A percentile compares a stretch with the other conserved stretches of the same genome.
Conservation (phyloP, 2,113 vertebrate genomes). For the Cnemophilus loriae region DNA sequence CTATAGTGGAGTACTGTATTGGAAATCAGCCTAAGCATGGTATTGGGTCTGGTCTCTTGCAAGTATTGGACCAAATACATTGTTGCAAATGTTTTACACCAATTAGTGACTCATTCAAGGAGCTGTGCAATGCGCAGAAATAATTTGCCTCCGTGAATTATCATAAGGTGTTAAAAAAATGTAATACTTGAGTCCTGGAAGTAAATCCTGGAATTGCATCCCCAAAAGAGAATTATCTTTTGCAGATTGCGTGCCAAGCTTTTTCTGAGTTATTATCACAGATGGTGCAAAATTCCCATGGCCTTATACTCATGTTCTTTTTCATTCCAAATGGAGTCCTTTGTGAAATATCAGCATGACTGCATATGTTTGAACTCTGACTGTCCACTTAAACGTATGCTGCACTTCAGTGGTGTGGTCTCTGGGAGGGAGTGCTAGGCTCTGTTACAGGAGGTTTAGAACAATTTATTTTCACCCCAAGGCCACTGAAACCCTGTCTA, state of each 20-base stretch:
- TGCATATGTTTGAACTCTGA: slow-evolving; percentile 57
- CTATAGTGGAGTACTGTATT: not conserved
- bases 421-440: not conserved
- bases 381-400: slow-evolving; percentile 51
- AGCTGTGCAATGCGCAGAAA: not conserved
- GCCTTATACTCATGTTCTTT: slow-evolving; percentile 30
- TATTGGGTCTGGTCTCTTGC: not conserved
- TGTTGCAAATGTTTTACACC: not conserved
- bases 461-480: slow-evolving; percentile 23
- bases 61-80: not conserved
- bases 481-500: slow-evolving; percentile 7
- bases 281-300: slow-evolving; percentile 61
- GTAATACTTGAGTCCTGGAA: not conserved
- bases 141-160: not conserved
- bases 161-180: not conserved
- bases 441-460: not conserved
- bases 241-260: slow-evolving; percentile 6
- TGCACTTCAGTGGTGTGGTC: slow-evolving; percentile 7
- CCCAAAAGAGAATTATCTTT: not conserved
- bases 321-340: slow-evolving; percentile 34
- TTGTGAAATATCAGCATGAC: slow-evolving; percentile 19
- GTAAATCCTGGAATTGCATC: not conserved
- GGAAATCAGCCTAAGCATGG: not conserved
- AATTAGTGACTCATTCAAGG: not conserved
- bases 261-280: slow-evolving; percentile 49